Base-by-base conservation (phyloP, 2,113 vertebrate species). In the Plecturocebus donacophilus region DNA sequence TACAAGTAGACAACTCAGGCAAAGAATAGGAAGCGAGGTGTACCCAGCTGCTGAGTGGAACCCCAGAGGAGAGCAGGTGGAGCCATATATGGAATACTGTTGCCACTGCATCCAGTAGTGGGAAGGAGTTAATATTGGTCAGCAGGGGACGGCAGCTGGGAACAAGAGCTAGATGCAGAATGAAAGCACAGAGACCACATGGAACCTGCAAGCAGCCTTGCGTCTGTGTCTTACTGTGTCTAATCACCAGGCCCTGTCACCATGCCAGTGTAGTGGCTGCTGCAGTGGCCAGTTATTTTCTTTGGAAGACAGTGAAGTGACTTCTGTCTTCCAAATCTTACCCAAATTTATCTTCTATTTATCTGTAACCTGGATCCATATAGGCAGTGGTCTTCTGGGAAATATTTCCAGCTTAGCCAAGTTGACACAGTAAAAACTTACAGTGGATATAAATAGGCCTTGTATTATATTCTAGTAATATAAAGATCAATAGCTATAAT, bases 391-490 rank as follows among this genome's bases (percentile, higher is more conserved):
- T 79, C n/a, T 95, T 95, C 79, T 75, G 56, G 84, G 38, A 88
- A 90, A 40, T 66, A 68, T 56, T 90, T 95, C 19, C 71, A 89
- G 66, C 49, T 70, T 92, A 86, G 81, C 79, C 32, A 77, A 12
- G 30, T 87, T 47, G 47, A 75, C 52, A 35, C 21, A 70, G 35
- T 92, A 70, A 90, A 94, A 94, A 90, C 75, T 40, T 25, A 61
- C 42, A 54, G 35, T 7, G 81, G 10, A 71, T 56, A 42, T 25
- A n/a, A 82, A 54, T 38, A 91, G 64, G n/a, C 68, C 35, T 77
- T 77, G 7, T 68, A 68, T 25, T 95, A 5, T 91, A 81, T 92
- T 94, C 54, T 96, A 75, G 82, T 40, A 87, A 45, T 76, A 81
- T 8, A 81, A 88, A 79, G 13, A 54, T 75, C 80, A 92, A 49